Evolutionary conservation across 2,113 vertebrate genomes (phyloP).

Genomic region (Bolborhynchus lineola): DNA sequence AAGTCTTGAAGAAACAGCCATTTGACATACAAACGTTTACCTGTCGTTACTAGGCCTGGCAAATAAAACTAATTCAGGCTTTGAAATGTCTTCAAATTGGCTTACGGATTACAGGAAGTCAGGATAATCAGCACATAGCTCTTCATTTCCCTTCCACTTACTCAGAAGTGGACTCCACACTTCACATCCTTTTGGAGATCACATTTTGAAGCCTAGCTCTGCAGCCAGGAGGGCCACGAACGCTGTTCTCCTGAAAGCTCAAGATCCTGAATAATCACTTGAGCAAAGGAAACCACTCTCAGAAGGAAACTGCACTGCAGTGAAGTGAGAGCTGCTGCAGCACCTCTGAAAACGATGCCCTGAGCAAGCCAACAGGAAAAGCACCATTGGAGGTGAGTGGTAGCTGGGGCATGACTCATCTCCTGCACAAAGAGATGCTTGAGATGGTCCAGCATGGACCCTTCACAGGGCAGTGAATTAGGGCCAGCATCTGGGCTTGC

Average conservation of each 20-base stretch:
- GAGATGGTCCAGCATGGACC: not conserved
- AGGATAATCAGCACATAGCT: not conserved
- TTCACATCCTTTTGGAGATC: not conserved
- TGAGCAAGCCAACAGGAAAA: not conserved
- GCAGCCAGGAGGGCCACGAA: not conserved
- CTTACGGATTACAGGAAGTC: not conserved
- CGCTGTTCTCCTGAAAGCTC: not conserved
- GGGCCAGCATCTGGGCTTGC: not conserved
- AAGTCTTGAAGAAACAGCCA: not conserved
- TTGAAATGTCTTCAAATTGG: not conserved
- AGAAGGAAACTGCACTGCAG: not conserved
- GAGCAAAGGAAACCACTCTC: not conserved
- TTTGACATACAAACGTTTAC: not conserved
- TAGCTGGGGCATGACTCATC: not conserved
- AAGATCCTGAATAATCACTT: not conserved
- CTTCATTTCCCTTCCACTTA: not conserved
- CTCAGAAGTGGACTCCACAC: not conserved
- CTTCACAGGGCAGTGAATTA: not conserved
- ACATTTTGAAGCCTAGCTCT: not conserved
- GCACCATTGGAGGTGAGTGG: fast-evolving
- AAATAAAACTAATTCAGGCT: not conserved
- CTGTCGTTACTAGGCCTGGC: not conserved
- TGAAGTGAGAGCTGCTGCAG: not conserved
- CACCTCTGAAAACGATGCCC: not conserved
- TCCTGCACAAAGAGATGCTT: not conserved